Percentiles rank a stretch among this genome's conserved stretches.
Conservation (phyloP, 2,888 invertebrate species). For the Phorcus lineatus region DNA sequence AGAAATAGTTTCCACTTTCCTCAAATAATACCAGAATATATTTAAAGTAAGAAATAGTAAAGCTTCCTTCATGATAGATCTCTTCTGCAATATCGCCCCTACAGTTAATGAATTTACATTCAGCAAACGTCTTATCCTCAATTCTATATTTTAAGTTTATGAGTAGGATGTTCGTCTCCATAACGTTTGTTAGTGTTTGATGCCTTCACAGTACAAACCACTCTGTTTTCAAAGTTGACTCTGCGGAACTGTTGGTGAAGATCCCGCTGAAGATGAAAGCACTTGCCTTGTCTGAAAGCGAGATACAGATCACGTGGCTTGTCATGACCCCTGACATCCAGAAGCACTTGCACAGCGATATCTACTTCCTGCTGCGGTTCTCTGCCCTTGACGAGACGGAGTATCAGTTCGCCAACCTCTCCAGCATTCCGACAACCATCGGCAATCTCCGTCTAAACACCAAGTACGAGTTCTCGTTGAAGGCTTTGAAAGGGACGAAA, state of each 20-base stretch:
- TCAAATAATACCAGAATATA: no score
- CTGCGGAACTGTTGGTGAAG: not conserved
- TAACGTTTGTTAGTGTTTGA: not conserved
- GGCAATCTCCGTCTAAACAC: constrained; percentile 34
- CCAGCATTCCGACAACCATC: constrained; percentile 15
- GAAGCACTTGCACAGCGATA: not conserved
- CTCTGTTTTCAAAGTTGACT: not conserved
- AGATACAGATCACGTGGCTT: not conserved
- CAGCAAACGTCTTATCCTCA: no score
- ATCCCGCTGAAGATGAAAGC: not conserved
- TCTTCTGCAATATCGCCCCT: no score
- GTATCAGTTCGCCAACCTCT: constrained; percentile 36
- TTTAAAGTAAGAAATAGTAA: no score
- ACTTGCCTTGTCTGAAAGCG: not conserved
- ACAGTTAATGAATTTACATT: no score
- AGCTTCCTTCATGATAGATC: no score
- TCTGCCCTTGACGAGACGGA: constrained; percentile 40
- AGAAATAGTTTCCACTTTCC: no score
- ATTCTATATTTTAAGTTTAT: no score
- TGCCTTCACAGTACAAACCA: no score
- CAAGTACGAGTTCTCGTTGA: constrained; percentile 39
- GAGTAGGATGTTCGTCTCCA: no score
- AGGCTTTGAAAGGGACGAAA: constrained; percentile 28
- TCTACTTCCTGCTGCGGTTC: constrained; percentile 35
- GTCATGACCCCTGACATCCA: not conserved